phyloP scores from a whole-genome alignment of 2,797 vertebrate species.

The Psittacula echo region DNA sequence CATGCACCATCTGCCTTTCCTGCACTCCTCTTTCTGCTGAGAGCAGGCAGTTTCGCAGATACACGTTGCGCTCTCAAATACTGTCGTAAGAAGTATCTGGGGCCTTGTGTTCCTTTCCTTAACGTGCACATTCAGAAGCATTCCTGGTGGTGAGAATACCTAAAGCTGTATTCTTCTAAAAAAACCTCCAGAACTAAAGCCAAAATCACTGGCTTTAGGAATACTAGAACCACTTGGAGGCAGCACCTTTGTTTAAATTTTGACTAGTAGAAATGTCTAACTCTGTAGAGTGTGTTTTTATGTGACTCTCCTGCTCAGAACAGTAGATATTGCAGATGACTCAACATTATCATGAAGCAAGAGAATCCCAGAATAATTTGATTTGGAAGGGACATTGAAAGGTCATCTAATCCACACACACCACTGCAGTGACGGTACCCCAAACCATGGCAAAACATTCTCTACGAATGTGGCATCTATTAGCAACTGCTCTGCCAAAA shows the following conservation, averaged over 20 bases:
- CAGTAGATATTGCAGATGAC: neutral
- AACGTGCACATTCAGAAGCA: neutral
- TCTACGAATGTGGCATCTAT: neutral
- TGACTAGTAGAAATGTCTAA: neutral
- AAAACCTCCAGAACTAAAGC: rapidly evolving
- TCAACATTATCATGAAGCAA: neutral
- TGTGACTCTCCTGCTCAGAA: neutral
- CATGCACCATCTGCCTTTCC: neutral
- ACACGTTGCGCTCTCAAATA: neutral
- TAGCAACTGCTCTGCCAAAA: neutral
- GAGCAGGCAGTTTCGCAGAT: neutral
- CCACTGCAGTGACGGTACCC: neutral
- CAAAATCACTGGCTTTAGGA: neutral
- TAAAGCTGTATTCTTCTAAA: neutral
- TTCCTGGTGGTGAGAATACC: neutral
- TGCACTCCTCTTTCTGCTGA: neutral
- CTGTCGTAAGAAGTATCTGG: neutral
- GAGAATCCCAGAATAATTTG: neutral
- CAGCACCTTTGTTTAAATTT: neutral
- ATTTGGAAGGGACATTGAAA: neutral
- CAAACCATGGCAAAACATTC: neutral
- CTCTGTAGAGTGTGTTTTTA: neutral
- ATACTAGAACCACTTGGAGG: neutral
- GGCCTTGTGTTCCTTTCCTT: neutral
- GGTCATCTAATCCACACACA: neutral